These are phyloP conservation scores for Exocentrus adspersus DNA, from an alignment of 2,888 invertebrate species.

Conservation along the genomic window DNA sequence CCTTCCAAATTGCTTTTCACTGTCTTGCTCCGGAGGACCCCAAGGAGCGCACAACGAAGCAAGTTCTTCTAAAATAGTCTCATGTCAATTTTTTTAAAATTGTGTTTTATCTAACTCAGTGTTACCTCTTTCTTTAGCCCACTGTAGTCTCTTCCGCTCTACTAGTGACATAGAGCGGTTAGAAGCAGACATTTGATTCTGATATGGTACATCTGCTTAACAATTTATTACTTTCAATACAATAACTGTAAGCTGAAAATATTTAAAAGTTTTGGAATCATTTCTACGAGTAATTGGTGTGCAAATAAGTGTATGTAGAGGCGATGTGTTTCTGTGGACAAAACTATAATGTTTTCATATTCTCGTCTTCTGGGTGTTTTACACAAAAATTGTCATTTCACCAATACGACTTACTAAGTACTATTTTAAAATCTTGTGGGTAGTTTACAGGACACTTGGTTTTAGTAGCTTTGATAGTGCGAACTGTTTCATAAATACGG, in stretches of 20 bases:
- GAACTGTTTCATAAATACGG: no score
- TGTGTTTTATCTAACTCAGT: not conserved
- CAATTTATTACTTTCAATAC: constrained; percentile 27
- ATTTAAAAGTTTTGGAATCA: not conserved
- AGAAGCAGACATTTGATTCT: constrained; percentile 51
- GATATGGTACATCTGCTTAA: constrained; percentile 26
- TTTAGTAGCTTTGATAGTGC: no score
- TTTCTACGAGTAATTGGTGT: not conserved
- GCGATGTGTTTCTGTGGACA: no score
- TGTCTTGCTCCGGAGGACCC: constrained; percentile 63
- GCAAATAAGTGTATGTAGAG: no score
- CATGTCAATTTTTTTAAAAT: constrained; percentile 12
- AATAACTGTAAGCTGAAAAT: constrained; percentile 48
- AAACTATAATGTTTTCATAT: no score
- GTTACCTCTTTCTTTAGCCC: constrained; percentile 91
- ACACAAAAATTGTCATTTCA: no score
- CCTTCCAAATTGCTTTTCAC: constrained; percentile 48
- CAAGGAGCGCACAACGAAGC: constrained; percentile 81
- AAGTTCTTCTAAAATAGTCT: constrained; percentile 77
- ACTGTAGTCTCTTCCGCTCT: constrained; percentile 91
- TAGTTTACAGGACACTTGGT: no score
- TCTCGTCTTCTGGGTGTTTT: no score
- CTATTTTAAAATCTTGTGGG: no score
- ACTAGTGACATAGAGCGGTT: constrained; percentile 70
- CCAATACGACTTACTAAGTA: no score